phyloP scores from a whole-genome alignment of 2,113 vertebrate genomes.

The Cynopterus brachyotis region DNA sequence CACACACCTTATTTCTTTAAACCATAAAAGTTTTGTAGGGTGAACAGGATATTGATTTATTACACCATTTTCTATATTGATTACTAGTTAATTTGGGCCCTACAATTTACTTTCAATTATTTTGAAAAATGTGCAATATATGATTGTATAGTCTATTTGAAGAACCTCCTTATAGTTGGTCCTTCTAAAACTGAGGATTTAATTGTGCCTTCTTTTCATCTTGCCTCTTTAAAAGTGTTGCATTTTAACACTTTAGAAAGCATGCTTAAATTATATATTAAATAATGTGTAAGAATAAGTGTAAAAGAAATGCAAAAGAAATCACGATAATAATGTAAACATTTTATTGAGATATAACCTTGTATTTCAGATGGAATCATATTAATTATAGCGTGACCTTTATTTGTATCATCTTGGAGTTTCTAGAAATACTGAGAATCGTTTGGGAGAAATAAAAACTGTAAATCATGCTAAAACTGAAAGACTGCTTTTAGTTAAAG shows the following conservation, averaged over 20 bases:
- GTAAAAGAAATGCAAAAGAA: not conserved
- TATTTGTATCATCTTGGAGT: not conserved
- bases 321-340: not conserved
- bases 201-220: not conserved
- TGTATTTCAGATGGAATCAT: not conserved
- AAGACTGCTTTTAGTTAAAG: not conserved
- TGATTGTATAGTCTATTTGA: not conserved
- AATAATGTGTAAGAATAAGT: not conserved
- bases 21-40: not conserved
- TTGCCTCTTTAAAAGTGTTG: not conserved
- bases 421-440: not conserved
- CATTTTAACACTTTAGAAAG: not conserved
- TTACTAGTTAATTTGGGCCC: not conserved
- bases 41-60: not conserved
- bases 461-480: not conserved
- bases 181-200: not conserved
- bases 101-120: not conserved
- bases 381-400: not conserved
- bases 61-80: conserved; percentile 12
- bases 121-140: not conserved
- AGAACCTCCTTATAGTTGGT: not conserved
- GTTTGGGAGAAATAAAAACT: too few species aligned
- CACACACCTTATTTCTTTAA: not conserved
- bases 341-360: not conserved
- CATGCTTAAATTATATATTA: not conserved